Percentiles rank a stretch among this genome's conserved stretches.
Evolutionary conservation across 2,113 vertebrate species (phyloP).

Genomic region (Apus apus): DNA sequence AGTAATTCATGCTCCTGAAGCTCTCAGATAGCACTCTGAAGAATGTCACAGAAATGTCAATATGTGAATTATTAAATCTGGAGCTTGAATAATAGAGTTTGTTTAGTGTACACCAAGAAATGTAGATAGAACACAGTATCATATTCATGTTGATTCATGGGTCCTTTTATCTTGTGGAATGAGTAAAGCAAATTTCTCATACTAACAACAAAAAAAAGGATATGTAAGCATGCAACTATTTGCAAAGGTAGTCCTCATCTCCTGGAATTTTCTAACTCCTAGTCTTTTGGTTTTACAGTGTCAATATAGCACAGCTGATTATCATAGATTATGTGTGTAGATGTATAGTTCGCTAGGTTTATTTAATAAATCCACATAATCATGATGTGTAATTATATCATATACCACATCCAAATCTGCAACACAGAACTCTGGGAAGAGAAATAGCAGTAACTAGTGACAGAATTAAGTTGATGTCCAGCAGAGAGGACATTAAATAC

Average conservation of each 20-base stretch:
- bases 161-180: neutral
- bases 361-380: neutral
- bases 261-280: neutral
- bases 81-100: neutral
- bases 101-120: neutral
- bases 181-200: neutral
- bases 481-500: neutral
- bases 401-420: neutral
- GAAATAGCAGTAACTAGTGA: neutral
- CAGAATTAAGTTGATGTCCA: neutral
- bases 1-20: neutral
- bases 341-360: neutral
- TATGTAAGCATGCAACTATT: neutral
- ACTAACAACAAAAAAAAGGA: neutral
- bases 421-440: neutral
- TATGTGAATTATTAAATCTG: neutral
- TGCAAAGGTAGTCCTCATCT: neutral
- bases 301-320: neutral
- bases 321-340: neutral
- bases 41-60: conserved; percentile 7
- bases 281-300: neutral
- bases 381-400: neutral
- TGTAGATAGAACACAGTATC: neutral
- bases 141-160: neutral
- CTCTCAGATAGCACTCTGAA: neutral